These are phyloP conservation scores for Drosophila imparisetae DNA, from an alignment of 2,888 invertebrate genomes.

Conservation along the genomic window DNA sequence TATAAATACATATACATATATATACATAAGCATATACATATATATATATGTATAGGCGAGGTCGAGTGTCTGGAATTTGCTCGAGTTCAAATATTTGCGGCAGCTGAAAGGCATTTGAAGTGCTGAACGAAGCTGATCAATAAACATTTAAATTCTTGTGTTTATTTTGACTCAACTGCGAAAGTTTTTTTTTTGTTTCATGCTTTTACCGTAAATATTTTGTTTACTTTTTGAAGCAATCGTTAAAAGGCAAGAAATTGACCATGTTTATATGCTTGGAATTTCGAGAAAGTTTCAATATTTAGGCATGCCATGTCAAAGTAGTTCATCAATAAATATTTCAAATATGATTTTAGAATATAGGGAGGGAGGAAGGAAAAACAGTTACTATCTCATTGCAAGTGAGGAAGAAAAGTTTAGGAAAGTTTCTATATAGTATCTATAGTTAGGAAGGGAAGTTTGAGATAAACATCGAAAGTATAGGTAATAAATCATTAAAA, in stretches of 20 bases:
- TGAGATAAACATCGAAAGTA: neutral
- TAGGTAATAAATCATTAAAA: neutral
- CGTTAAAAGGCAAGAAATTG: neutral
- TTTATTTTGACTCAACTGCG: slow-evolving; percentile 19
- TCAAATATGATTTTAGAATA: neutral
- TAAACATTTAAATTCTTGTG: slow-evolving; percentile 15
- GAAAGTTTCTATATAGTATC: neutral
- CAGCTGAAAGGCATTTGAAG: slow-evolving; percentile 7
- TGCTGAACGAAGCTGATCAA: slow-evolving; percentile 17
- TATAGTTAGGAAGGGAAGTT: too few relatives aligned
- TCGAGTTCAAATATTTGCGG: slow-evolving; percentile 36
- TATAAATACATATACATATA: neutral
- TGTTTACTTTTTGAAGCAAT: slow-evolving; percentile 8
- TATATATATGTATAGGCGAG: neutral
- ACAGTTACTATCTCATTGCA: neutral
- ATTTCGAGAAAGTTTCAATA: neutral
- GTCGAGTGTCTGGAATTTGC: slow-evolving; percentile 11
- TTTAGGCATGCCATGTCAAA: neutral
- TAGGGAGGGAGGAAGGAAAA: neutral
- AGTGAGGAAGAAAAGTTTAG: neutral
- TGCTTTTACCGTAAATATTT: slow-evolving; percentile 1
- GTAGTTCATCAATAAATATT: neutral
- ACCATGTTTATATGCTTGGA: too few relatives aligned
- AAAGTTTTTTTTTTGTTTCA: neutral
- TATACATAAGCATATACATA: neutral